A percentile compares a stretch with the other conserved stretches of the same genome.
These are phyloP conservation scores for Venustaconcha ellipsiformis DNA, from an alignment of 1,140 invertebrate species.

Conservation along the genomic window DNA sequence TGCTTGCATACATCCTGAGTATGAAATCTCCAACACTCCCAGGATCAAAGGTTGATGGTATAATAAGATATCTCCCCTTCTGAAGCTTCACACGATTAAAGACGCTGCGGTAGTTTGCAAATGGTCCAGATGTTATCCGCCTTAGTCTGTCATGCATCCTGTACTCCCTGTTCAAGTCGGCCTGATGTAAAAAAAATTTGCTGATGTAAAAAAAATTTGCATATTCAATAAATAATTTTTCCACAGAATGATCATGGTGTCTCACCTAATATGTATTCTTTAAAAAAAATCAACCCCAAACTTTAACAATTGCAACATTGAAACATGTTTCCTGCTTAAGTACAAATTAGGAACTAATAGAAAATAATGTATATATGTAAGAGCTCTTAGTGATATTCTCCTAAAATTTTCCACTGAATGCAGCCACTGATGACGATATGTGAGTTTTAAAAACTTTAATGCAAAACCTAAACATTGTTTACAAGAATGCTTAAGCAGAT, in stretches of 20 bases:
- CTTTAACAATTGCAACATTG: too few relatives aligned
- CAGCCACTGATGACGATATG: too few relatives aligned
- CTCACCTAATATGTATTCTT: too few relatives aligned
- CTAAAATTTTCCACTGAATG: too few relatives aligned
- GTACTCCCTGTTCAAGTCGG: neutral
- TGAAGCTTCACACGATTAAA: neutral
- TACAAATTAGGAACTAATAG: too few relatives aligned
- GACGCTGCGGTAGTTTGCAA: neutral
- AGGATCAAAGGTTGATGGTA: neutral
- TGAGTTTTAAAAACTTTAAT: too few relatives aligned
- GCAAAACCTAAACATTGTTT: too few relatives aligned
- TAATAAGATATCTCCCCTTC: neutral
- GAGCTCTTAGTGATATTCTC: too few relatives aligned
- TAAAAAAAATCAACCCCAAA: too few relatives aligned
- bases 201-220: neutral
- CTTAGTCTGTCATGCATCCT: neutral
- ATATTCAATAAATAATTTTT: neutral
- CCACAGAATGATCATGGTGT: neutral
- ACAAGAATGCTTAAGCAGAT: too few relatives aligned
- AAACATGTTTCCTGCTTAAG: too few relatives aligned
- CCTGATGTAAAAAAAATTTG: neutral
- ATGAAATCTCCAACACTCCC: neutral
- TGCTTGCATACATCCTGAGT: conserved; percentile 1
- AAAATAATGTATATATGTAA: too few relatives aligned
- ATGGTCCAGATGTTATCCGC: neutral